Conservation (phyloP, 1,140 invertebrate genomes). For the Globodera rostochiensis region DNA sequence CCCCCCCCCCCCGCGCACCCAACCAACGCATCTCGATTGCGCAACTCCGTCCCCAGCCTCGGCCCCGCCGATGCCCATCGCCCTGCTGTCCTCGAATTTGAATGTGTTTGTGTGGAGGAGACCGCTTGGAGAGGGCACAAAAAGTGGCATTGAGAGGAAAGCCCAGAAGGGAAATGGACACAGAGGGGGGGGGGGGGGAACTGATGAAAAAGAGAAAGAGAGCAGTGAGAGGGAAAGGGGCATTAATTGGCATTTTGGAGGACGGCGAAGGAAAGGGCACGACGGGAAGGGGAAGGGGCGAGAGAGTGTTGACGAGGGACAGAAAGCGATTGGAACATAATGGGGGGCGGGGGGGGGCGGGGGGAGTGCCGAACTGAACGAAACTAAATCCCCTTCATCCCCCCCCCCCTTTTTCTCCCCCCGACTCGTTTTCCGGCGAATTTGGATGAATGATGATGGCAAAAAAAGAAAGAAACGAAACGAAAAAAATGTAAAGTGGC, state of each 20-base stretch:
- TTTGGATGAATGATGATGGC: neutral
- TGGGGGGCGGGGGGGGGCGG: neutral
- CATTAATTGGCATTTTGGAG: constrained; percentile 16
- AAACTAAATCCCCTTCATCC: neutral
- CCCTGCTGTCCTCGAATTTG: constrained; percentile 12
- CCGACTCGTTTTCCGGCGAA: neutral
- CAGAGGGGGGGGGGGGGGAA: no score
- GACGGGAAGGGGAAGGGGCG: neutral
- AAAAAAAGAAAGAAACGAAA: neutral
- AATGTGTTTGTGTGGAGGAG: neutral
- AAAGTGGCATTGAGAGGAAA: constrained; percentile 12
- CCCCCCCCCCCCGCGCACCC: neutral
- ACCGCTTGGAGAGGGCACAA: constrained; percentile 7
- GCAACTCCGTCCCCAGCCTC: neutral
- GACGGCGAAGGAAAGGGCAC: neutral
- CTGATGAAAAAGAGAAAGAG: neutral
- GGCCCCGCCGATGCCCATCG: neutral
- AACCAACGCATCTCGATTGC: neutral
- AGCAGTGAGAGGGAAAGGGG: neutral
- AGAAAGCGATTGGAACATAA: neutral
- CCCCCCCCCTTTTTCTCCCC: no score
- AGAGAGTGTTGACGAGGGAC: neutral
- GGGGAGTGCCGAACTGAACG: neutral
- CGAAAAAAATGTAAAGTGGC: neutral
- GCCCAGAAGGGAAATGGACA: neutral